Evolutionary conservation across 2,113 vertebrate genomes (phyloP).

Genomic region (Girardinichthys multiradiatus): DNA sequence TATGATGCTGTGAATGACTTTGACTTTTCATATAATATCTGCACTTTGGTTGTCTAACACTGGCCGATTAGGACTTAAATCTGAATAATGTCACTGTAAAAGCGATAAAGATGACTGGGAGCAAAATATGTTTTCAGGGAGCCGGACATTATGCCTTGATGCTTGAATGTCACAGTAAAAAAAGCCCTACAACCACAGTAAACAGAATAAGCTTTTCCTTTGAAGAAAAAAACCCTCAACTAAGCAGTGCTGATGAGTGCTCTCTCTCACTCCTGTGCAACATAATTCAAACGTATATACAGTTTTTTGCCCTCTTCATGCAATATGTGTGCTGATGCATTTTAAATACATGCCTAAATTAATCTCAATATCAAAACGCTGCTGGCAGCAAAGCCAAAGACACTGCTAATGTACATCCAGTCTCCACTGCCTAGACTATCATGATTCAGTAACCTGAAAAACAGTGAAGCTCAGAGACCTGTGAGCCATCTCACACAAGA

Average conservation of each 20-base stretch:
- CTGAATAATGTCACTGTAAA: too few species aligned
- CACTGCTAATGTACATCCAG: conserved; percentile 21
- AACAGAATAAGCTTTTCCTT: background rate
- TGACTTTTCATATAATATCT: too few species aligned
- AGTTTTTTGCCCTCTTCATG: conserved; percentile 10
- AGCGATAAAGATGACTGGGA: too few species aligned
- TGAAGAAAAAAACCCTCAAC: background rate
- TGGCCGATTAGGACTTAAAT: too few species aligned
- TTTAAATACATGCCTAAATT: conserved; percentile 9
- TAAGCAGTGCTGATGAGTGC: background rate
- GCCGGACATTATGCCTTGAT: background rate
- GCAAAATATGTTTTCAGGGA: too few species aligned
- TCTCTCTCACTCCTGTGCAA: background rate
- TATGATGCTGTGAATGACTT: too few species aligned
- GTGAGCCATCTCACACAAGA: conserved; percentile 19
- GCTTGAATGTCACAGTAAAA: conserved; percentile 29
- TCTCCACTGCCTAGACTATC: conserved; percentile 29
- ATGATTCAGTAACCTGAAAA: conserved; percentile 53
- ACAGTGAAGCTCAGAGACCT: conserved; percentile 30
- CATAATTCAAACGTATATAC: background rate
- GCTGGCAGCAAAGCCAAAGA: conserved; percentile 3
- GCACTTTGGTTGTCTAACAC: too few species aligned
- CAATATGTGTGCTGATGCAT: conserved; percentile 7
- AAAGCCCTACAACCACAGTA: conserved; percentile 9
- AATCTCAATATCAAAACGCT: background rate